phyloP scores from a whole-genome alignment of 92 coral and sea anemone genomes.

The Phenganax marumi region DNA sequence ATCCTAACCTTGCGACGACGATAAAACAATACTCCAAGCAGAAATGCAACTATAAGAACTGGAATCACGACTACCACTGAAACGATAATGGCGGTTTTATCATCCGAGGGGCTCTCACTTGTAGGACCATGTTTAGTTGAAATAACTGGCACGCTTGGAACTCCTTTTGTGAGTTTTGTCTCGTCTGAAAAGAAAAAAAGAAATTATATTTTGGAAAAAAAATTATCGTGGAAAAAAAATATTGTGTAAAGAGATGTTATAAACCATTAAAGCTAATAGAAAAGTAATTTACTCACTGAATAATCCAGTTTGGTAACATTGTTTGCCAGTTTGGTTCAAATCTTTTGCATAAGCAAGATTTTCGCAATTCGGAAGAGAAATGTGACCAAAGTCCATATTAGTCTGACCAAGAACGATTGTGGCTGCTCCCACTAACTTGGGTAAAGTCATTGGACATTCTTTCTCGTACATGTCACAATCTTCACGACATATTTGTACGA shows the following conservation, averaged over 20 bases:
- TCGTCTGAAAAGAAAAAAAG: background rate
- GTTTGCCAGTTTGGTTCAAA: conserved; percentile 50
- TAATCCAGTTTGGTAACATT: conserved; percentile 71
- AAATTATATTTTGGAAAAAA: too few species aligned
- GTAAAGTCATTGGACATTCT: conserved; percentile 62
- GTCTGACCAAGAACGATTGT: conserved; percentile 37
- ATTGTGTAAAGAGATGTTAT: background rate
- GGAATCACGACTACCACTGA: conserved; percentile 49
- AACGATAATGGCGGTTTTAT: conserved; percentile 43
- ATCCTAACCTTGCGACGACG: background rate
- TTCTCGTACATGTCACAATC: conserved; percentile 77
- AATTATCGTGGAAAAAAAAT: background rate
- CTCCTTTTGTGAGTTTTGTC: too few species aligned
- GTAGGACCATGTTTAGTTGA: conserved; percentile 6
- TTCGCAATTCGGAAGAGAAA: conserved; percentile 75
- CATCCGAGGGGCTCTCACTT: background rate
- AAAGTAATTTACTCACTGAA: conserved; percentile 61
- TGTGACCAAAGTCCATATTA: conserved; percentile 65
- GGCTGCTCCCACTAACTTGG: conserved; percentile 74
- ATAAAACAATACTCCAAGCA: conserved; percentile 29
- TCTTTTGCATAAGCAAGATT: conserved; percentile 41
- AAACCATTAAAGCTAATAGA: background rate
- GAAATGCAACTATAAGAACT: conserved; percentile 43
- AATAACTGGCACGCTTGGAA: too few species aligned
- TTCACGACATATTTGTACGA: conserved; percentile 66